Evolutionary conservation across 2,797 vertebrate species (phyloP), one percentile per base, ranked within the genome.

Genomic region (Falco biarmicus): DNA sequence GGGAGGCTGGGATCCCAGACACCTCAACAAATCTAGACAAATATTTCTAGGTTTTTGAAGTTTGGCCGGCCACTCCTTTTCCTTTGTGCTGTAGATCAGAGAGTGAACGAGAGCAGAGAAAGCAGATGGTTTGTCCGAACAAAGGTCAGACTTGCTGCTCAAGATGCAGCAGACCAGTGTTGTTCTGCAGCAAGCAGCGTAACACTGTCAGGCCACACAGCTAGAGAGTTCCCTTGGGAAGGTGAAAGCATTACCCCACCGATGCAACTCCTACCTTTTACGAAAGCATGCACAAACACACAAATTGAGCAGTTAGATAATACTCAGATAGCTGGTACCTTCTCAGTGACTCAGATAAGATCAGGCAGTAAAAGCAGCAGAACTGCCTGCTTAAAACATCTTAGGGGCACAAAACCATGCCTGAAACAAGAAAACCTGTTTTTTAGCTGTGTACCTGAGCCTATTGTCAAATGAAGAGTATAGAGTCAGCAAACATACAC

Each of bases 81-180:
- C 65, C 84, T 94, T 85, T 83, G 47, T 70, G 48, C 37, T 1
- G 3, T 34, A 73, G 82, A 81, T 92, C 84, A 95, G 84, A 90
- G 43, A 20, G 24, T 56, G 68, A 0, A 51, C 10, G 64, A 17
- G 47, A 41, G 39, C 50, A 83, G 73, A 81, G 85, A 63, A 84
- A 82, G 63, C 65, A 86, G 89, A 48, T 43, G 59, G 78, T 87
- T 94, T 68, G 41, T 80, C 75, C 87, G 75, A 92, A 83, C 64
- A 87, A 50, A 69, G 66, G 89, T 90, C 86, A 81, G 81, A 25
- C 4, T 75, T 1, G 1, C 84, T 83, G 60, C 82, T 87, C 60
- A 48, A 39, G 65, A 90, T 53, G 61, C 57, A 74, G 69, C 68
- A 61, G 60, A 79, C 10, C 85, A 45, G 41, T 21, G 82, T 43